These are phyloP conservation scores for Axis porcinus DNA, from an alignment of 2,113 vertebrate species.

Conservation along the genomic window DNA sequence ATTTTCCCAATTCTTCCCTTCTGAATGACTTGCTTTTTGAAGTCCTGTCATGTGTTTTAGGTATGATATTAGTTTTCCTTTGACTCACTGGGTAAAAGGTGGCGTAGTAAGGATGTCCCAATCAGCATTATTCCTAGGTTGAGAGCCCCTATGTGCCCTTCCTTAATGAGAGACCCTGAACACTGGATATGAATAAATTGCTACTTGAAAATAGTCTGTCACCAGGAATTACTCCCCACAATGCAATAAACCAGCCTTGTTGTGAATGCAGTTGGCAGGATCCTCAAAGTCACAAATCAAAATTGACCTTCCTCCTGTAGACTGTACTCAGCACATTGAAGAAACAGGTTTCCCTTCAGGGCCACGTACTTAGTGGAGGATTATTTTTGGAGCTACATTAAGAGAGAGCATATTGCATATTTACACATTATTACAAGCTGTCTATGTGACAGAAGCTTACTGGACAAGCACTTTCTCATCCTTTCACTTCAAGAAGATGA, in stretches of 20 bases:
- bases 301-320: constrained; percentile 1
- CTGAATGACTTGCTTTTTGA: background rate
- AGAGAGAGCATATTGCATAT: background rate
- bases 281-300: constrained; percentile 52
- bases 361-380: background rate
- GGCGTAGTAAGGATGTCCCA: background rate
- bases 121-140: background rate
- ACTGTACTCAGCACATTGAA: background rate
- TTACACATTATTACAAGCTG: background rate
- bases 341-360: background rate
- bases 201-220: constrained; percentile 64
- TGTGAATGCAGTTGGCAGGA: constrained; percentile 40
- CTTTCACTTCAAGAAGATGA: background rate
- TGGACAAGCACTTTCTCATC: background rate
- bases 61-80: background rate
- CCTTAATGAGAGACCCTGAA: constrained; percentile 48
- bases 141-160: background rate
- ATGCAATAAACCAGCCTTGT: constrained; percentile 18
- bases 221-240: constrained; percentile 38
- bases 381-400: background rate
- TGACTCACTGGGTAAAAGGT: background rate
- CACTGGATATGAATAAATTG: constrained; percentile 47
- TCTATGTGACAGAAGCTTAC: background rate
- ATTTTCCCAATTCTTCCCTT: background rate
- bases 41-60: background rate